Percentiles rank a stretch among this genome's conserved stretches.
phyloP scores from a whole-genome alignment of 2,888 invertebrate species.

The Apamea crenata region DNA sequence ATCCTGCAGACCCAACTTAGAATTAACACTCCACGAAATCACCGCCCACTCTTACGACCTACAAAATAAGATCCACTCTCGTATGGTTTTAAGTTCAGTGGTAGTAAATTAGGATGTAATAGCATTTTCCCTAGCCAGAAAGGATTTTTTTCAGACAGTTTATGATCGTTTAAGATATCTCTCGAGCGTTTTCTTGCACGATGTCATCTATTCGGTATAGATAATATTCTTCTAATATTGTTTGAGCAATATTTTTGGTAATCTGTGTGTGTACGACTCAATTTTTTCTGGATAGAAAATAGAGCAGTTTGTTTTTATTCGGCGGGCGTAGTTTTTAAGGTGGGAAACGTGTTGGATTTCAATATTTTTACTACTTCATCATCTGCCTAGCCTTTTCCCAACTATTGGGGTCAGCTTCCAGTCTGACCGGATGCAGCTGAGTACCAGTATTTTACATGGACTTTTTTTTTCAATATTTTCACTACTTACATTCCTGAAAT shows the following conservation, averaged over 20 bases:
- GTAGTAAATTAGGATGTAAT: slow-evolving; percentile 12
- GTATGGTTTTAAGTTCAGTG: neutral
- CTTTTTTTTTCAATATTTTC: no score
- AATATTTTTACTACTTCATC: no score
- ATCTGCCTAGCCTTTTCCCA: no score
- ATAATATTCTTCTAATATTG: slow-evolving; percentile 65
- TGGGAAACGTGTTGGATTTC: slow-evolving; percentile 7
- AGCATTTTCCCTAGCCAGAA: slow-evolving; percentile 65
- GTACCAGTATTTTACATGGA: no score
- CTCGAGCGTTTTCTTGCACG: slow-evolving; percentile 53
- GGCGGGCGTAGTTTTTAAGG: slow-evolving; percentile 7
- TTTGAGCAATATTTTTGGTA: slow-evolving; percentile 55
- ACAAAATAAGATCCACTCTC: slow-evolving; percentile 25
- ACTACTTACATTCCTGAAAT: no score
- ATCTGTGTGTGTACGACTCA: slow-evolving; percentile 38
- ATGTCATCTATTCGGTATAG: slow-evolving; percentile 60
- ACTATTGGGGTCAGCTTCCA: no score
- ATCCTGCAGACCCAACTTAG: slow-evolving; percentile 39
- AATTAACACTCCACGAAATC: neutral
- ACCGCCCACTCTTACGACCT: fast-evolving
- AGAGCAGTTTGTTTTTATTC: slow-evolving; percentile 30
- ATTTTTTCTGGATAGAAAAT: slow-evolving; percentile 30
- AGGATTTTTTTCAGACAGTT: slow-evolving; percentile 74
- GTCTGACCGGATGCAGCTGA: no score
- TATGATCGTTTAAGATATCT: slow-evolving; percentile 75